Evolutionary conservation across 2,797 vertebrate species (phyloP).

Genomic region (Danio kyathit): DNA sequence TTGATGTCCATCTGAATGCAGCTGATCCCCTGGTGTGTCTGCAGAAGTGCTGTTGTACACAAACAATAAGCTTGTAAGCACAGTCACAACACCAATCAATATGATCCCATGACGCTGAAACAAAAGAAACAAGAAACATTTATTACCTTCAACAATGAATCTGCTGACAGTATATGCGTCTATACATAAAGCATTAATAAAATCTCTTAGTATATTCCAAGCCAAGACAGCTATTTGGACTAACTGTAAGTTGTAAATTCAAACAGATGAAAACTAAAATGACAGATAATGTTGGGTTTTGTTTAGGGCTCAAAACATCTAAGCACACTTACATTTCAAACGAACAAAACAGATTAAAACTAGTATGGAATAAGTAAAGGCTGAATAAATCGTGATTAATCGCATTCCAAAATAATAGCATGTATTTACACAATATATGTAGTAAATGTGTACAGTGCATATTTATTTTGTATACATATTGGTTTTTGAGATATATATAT

Average conservation of each 20-base stretch:
- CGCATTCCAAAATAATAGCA: too few species aligned
- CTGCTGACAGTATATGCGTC: neutral
- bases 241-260: neutral
- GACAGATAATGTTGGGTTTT: neutral
- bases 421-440: too few species aligned
- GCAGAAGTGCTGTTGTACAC: constrained; percentile 85
- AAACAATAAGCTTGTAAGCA: constrained; percentile 92
- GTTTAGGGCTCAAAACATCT: neutral
- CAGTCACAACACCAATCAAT: constrained; percentile 87
- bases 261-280: neutral
- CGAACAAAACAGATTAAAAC: too few species aligned
- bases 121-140: constrained; percentile 55
- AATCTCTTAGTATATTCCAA: neutral
- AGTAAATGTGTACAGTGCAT: too few species aligned
- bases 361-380: too few species aligned
- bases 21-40: constrained; percentile 48
- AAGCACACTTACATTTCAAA: neutral
- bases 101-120: constrained; percentile 89
- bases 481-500: too few species aligned
- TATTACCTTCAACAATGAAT: neutral
- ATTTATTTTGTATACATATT: too few species aligned
- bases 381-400: too few species aligned
- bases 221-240: neutral
- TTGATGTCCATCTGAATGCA: constrained; percentile 30
- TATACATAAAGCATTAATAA: neutral